phyloP scores from a whole-genome alignment of 2,888 invertebrate species.

The Sinhomidia bicolor region DNA sequence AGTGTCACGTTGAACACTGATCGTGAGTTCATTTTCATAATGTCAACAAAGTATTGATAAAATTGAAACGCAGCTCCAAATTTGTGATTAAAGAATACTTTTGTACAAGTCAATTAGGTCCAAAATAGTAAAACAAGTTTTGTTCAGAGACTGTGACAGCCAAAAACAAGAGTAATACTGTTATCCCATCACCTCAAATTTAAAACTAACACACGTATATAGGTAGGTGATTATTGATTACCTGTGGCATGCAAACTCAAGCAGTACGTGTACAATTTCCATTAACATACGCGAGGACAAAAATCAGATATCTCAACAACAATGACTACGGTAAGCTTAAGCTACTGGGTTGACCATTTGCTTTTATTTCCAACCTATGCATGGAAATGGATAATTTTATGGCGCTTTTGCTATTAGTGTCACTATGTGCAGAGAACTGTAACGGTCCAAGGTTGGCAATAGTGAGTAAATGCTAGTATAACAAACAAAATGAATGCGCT shows the following conservation, averaged over 20 bases:
- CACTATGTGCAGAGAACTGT: neutral
- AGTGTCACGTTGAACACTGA: too few species aligned
- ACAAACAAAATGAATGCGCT: neutral
- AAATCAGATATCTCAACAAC: too few species aligned
- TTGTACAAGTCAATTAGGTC: neutral
- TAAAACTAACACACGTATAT: neutral
- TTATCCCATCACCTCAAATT: neutral
- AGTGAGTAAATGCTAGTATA: neutral
- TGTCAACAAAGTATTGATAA: too few species aligned
- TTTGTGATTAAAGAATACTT: too few species aligned
- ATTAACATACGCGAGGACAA: neutral
- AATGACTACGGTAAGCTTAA: too few species aligned
- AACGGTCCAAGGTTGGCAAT: slow-evolving; percentile 1
- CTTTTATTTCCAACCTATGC: neutral
- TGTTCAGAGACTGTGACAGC: slow-evolving; percentile 6
- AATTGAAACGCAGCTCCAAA: too few species aligned
- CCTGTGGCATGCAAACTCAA: neutral
- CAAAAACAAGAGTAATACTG: neutral
- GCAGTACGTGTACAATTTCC: neutral
- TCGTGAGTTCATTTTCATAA: too few species aligned
- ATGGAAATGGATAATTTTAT: slow-evolving; percentile 1
- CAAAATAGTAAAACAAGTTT: neutral
- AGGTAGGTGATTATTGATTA: neutral
- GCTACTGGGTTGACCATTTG: neutral
- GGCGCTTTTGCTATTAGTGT: slow-evolving; percentile 23